A percentile compares a stretch with the other conserved stretches of the same genome.
These are phyloP conservation scores for Pomatorhinus ruficollis DNA, from an alignment of 2,113 vertebrate genomes.

Conservation along the genomic window DNA sequence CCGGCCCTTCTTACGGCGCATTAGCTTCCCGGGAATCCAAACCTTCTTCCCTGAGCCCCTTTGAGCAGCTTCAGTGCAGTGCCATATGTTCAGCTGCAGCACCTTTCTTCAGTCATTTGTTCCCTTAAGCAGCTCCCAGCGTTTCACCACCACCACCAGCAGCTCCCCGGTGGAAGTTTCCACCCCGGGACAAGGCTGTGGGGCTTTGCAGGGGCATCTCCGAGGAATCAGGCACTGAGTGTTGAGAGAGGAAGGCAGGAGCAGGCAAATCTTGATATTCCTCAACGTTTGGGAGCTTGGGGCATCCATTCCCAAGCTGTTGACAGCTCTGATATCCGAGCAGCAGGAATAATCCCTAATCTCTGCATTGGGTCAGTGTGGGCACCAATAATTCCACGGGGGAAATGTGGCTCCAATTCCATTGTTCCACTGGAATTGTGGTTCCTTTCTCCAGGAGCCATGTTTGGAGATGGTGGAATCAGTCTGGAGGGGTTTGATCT, in stretches of 20 bases:
- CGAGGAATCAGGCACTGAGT: slow-evolving; percentile 71
- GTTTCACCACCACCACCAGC: slow-evolving; percentile 69
- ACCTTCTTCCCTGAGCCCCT: slow-evolving; percentile 69
- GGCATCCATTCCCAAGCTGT: slow-evolving; percentile 64
- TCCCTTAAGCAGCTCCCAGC: slow-evolving; percentile 67
- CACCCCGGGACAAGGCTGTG: slow-evolving; percentile 66
- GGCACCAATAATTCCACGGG: background rate
- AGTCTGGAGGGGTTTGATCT: slow-evolving; percentile 55
- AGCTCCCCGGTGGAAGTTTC: slow-evolving; percentile 69
- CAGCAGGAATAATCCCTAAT: background rate
- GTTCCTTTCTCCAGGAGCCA: slow-evolving; percentile 22
- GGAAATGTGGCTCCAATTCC: background rate
- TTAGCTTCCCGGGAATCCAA: slow-evolving; percentile 69
- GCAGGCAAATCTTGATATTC: slow-evolving; percentile 63
- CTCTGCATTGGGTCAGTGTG: background rate
- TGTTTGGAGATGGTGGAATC: slow-evolving; percentile 1
- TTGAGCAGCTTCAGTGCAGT: slow-evolving; percentile 55
- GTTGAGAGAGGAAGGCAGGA: slow-evolving; percentile 70
- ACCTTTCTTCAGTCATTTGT: slow-evolving; percentile 56
- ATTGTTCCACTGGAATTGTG: background rate
- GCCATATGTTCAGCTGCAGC: slow-evolving; percentile 62
- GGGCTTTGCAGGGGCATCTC: slow-evolving; percentile 72
- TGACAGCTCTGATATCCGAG: slow-evolving; percentile 55
- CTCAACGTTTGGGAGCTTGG: slow-evolving; percentile 65
- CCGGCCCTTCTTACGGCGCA: slow-evolving; percentile 63